These are phyloP conservation scores for Heliornis fulica DNA, from an alignment of 2,113 vertebrate species.

Conservation along the genomic window DNA sequence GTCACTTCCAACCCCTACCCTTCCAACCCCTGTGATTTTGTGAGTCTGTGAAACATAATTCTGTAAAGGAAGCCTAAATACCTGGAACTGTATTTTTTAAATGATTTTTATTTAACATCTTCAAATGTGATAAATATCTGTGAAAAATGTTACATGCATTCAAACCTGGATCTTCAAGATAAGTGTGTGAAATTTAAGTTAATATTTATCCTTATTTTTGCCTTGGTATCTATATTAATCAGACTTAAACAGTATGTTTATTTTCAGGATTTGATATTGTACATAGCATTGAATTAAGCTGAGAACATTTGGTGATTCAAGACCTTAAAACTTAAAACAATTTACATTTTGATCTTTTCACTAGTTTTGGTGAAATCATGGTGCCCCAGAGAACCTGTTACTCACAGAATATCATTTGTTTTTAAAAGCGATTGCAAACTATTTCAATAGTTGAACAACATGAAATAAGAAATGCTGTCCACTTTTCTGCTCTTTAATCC, in stretches of 20 bases:
- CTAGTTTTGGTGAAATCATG: neutral
- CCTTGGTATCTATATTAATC: too few species aligned
- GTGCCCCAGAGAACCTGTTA: neutral
- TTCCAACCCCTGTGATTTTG: too few species aligned
- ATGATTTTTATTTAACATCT: neutral
- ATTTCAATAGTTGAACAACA: neutral
- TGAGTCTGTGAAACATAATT: too few species aligned
- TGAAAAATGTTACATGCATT: neutral
- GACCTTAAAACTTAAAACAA: neutral
- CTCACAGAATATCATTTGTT: neutral
- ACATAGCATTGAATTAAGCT: neutral
- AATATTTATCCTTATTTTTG: neutral
- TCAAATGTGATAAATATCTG: neutral
- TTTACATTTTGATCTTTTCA: neutral
- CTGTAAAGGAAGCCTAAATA: neutral
- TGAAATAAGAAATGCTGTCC: neutral
- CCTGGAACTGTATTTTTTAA: neutral
- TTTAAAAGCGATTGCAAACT: neutral
- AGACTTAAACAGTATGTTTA: neutral
- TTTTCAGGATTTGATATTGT: neutral
- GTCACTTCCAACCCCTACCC: too few species aligned
- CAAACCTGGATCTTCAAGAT: neutral
- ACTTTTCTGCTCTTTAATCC: neutral
- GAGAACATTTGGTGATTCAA: neutral
- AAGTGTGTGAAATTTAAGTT: neutral